phyloP scores from a whole-genome alignment of 2,888 invertebrate genomes.

The Norana najaformis region DNA sequence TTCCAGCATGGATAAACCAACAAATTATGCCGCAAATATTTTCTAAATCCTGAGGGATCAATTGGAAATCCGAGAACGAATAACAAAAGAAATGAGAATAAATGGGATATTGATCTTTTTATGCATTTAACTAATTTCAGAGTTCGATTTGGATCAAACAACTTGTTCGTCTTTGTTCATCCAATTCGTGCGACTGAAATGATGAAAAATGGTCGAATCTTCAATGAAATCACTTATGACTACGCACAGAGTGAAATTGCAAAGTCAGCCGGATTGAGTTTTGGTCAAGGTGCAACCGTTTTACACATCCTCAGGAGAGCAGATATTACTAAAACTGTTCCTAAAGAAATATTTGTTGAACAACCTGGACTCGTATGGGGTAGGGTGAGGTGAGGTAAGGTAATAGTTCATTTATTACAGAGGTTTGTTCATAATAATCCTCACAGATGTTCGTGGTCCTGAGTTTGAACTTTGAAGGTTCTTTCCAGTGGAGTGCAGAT shows the following conservation, averaged over 20 bases:
- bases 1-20: background rate
- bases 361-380: no score
- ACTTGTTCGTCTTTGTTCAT: conserved; percentile 44
- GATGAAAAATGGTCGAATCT: conserved; percentile 36
- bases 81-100: background rate
- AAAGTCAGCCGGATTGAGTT: conserved; percentile 42
- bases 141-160: conserved; percentile 45
- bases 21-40: background rate
- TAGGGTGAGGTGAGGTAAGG: no score
- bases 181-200: conserved; percentile 40
- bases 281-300: conserved; percentile 35
- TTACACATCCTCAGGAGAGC: background rate
- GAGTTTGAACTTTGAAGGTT: no score
- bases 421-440: no score
- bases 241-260: conserved; percentile 45
- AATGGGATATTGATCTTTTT: background rate
- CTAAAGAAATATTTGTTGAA: no score
- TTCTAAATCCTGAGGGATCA: background rate
- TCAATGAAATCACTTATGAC: conserved; percentile 43
- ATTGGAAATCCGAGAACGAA: no score
- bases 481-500: no score
- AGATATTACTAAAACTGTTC: background rate
- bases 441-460: no score
- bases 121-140: conserved; percentile 34
- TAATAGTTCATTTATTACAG: no score